Conservation (phyloP, 92 coral and sea anemone species). For the Phenganax marumi region DNA sequence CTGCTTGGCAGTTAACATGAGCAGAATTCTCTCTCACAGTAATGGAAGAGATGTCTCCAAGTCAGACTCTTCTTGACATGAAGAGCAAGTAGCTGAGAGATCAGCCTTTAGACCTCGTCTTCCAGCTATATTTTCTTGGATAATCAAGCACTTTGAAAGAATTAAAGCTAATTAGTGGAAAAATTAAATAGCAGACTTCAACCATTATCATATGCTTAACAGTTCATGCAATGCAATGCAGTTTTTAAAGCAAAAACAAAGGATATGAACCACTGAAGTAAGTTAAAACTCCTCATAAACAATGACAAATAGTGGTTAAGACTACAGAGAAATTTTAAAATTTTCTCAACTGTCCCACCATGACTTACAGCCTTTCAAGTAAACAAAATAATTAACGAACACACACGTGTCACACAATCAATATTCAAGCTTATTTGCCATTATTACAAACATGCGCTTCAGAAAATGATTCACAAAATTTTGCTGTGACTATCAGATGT, state of each 20-base stretch:
- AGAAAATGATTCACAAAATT: conserved; percentile 49
- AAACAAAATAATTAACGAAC: background rate
- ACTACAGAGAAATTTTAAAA: background rate
- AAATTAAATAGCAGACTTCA: background rate
- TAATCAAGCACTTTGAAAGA: no score
- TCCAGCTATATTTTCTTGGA: background rate
- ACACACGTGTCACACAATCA: background rate
- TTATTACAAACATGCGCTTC: conserved; percentile 52
- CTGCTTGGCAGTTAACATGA: background rate
- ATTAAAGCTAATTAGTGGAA: background rate
- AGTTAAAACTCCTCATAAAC: background rate
- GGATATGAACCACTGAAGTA: background rate
- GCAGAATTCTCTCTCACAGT: background rate
- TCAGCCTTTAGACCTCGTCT: background rate
- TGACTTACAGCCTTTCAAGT: background rate
- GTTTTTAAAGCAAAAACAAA: background rate
- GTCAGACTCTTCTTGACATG: conserved; percentile 2
- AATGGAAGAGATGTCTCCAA: background rate
- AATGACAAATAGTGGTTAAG: background rate
- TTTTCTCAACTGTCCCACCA: background rate
- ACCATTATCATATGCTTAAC: conserved; percentile 4
- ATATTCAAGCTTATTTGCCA: conserved; percentile 46
- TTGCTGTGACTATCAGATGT: conserved; percentile 7
- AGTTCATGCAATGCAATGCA: background rate
- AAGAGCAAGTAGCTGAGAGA: background rate